Evolutionary conservation across 2,797 vertebrate genomes (phyloP).

Genomic region (Alcedo quadribrachys): DNA sequence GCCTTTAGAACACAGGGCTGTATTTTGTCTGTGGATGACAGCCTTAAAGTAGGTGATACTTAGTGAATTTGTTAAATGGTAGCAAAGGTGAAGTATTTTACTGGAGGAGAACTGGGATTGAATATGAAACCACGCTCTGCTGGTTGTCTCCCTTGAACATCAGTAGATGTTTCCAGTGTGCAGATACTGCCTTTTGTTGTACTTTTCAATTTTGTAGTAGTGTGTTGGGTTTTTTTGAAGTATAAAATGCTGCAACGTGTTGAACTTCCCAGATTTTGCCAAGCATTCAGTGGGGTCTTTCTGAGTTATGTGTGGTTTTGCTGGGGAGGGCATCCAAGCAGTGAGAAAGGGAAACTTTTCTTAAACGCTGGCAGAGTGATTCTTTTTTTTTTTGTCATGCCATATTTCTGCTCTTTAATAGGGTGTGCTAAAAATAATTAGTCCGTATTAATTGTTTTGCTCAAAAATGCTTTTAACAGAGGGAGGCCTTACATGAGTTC

Average conservation of each 20-base stretch:
- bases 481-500: slow-evolving; percentile 14
- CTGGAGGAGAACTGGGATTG: neutral
- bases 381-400: neutral
- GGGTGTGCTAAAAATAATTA: slow-evolving; percentile 59
- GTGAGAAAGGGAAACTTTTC: neutral
- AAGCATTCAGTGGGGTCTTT: neutral
- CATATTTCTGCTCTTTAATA: slow-evolving; percentile 55
- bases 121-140: neutral
- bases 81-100: slow-evolving; percentile 19
- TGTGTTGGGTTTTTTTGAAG: slow-evolving; percentile 1
- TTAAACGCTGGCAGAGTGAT: neutral
- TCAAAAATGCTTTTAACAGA: slow-evolving; percentile 68
- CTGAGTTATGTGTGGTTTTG: slow-evolving; percentile 11
- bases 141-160: neutral
- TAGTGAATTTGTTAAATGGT: slow-evolving; percentile 11
- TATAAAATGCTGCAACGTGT: neutral
- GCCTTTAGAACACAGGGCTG: neutral
- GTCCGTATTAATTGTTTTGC: slow-evolving; percentile 27
- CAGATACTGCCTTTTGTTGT: neutral
- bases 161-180: neutral
- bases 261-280: slow-evolving; percentile 5
- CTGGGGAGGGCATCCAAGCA: neutral
- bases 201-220: slow-evolving; percentile 4
- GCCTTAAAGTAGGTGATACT: neutral
- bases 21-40: slow-evolving; percentile 13